Base-by-base conservation (phyloP, 1,140 invertebrate species). In the Globodera ellingtonae region DNA sequence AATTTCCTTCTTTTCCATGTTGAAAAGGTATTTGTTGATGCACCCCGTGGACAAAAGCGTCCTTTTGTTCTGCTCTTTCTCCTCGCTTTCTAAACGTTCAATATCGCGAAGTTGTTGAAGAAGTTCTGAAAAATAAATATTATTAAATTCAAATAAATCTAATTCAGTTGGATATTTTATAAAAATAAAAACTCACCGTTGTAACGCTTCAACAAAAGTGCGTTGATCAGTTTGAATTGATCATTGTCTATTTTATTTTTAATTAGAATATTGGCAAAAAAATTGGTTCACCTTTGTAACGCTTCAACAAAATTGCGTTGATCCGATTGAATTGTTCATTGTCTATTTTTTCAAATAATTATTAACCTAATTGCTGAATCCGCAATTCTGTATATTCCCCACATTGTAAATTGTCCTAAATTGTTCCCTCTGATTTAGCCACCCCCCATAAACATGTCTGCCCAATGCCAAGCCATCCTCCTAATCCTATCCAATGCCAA, bases 1-100 rank as follows among this genome's bases (percentile, higher is more conserved):
- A 72, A 81, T 80, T 72, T 81, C 80, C 52, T 81, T 81, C 15
- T 81, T 66, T 67, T 81, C 65, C 21, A 69, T 2, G 18, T 62
- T 62, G 56, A 62, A 62, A 18, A 18, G 10, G 56, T 15, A 62
- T 62, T 15, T 6, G 56, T 18, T 62, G 10, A 35, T 52, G 7
- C 18, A 6, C 56, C 56, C 56, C 18, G 6, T 13, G 56, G 56
- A 10, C 56, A 62, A 62, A 13, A n/a, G 56, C 21, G 56, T 18
- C 10, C 13, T 62, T 62, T 62, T 62, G 13, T 62, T 62, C 18
- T 18, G 56, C 56, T 62, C 56, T 15, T 62, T 62, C 18, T 62
- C 56, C 56, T 62, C 56, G 5, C 13, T 6, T 62, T 62, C 56
- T 6, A 15, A 9, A 35, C 21, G 24, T 75, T 79, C 56, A 18